Base-by-base conservation (phyloP, 2,113 vertebrate genomes). In the Xenopus borealis region DNA sequence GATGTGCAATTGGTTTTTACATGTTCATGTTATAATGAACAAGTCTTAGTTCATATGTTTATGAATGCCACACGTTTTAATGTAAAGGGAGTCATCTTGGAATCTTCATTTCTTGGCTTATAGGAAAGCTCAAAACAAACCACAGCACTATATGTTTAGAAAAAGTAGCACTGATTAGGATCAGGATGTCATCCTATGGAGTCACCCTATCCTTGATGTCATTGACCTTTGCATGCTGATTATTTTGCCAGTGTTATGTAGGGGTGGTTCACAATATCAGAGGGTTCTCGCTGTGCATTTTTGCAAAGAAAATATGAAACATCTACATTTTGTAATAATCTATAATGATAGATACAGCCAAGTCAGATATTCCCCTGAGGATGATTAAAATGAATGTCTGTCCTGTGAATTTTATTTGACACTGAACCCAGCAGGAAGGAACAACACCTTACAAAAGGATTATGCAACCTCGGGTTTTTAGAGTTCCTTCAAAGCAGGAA, bases 21-120 rank as follows among this genome's bases (percentile, higher is more conserved):
- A 85, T 89, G 90, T 92, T 91, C 90, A 91, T 93, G 90, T 90
- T 92, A 79, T 91, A 91, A 82, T 91, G 89, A 88, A 86, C 86
- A 66, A 85, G 10, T 80, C 81, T 83, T 87, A 82, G 85, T 87
- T 88, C 85, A 81, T 83, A 83, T 71, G 66, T 80, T 80, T 79
- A 66, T 79, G 86, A 84, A 86, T 86, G 81, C 88, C 83, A 80
- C 83, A 62, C 80, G 13, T 80, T 69, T 84, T 80, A 75, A 66
- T 72, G 81, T 79, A 64, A 81, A 85, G 82, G 84, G 80, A 85
- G 81, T 82, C 85, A 81, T 83, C 80, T 80, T 78, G 66, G 47
- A 65, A 63, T 20, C 66, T 88, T 84, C 81, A 81, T 79, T 81
- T 84, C 78, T 79, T 58, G 82, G 79, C 81, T 83, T 83, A 61